Evolutionary conservation across 2,888 invertebrate species (phyloP), one percentile per base, ranked within the genome.

Genomic region (Drosophila neonasuta): DNA sequence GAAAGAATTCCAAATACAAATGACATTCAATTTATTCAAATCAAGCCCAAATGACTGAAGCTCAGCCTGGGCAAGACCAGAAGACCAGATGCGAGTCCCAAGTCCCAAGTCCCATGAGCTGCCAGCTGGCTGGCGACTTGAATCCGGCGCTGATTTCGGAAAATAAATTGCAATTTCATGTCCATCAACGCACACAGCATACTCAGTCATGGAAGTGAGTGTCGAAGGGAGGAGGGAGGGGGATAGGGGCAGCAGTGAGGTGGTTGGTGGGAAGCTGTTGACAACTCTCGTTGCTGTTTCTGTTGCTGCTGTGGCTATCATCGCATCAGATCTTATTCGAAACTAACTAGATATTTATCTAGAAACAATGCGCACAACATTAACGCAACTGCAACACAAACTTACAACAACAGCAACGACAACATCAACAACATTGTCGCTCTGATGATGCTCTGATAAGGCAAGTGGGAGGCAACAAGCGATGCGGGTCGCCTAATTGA

Each of bases 11-110:
- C 77, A 80, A 77, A 84, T 77, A 85, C 87, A 85, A 85, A 85
- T 85, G 85, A 85, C 87, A 75, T 77, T 78, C 87, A 86, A 85
- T 85, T 85, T 84, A 85, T 85, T 83, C 87, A 86, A 86, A 85
- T 87, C 87, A 87, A 87, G 79, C 74, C 78, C 64, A 74, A 80
- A 67, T 68, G 75, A 64, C 67, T 68, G 56, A 55, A 61, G 63
- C 39, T 24, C 24, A 24, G 24, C 24, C 24, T 24, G 24, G 24
- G 24, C 24, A 29, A 41, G 45, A 44, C 49, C 64, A 39, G 24
- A 24, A 51, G 46, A 8, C 39, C 30, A 36, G 24, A 50, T 13
- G 8, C 56, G 61, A 54, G 36, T 6, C 7, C 13, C 49, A 41
- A 58, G 66, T 60, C 55, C 48, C 55, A 63, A 74, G 68, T 77